Conservation (phyloP, 2,113 vertebrate genomes). For the Balaenoptera acutorostrata region DNA sequence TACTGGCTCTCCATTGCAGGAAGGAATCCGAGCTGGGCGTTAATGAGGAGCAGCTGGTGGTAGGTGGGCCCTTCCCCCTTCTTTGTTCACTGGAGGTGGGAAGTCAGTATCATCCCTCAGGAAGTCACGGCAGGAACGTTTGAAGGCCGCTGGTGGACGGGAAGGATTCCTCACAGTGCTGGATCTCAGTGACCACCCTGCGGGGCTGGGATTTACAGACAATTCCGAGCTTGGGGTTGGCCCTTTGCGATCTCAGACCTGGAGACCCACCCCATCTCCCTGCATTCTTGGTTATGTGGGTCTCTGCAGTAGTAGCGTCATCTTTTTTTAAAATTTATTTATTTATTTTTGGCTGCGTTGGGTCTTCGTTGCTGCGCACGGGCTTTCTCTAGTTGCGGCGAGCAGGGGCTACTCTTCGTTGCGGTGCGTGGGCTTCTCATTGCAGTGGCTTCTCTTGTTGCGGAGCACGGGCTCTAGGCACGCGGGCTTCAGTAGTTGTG, state of each 20-base stretch:
- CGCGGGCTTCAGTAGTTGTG: no score
- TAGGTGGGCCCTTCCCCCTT: background rate
- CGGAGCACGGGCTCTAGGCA: no score
- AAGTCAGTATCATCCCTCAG: background rate
- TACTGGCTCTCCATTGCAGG: no score
- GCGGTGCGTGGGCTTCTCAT: no score
- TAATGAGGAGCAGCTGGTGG: background rate
- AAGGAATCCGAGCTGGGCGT: rapidly evolving
- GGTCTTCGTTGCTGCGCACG: no score
- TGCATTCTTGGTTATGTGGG: rapidly evolving
- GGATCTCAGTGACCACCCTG: no score
- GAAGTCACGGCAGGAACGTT: background rate
- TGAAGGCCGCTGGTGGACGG: background rate
- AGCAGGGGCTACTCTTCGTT: no score
- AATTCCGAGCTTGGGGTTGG: background rate
- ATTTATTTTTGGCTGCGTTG: no score
- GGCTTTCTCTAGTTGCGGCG: no score
- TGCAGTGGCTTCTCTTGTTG: no score
- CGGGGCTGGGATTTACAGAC: background rate
- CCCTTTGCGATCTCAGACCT: background rate
- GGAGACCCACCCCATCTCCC: background rate
- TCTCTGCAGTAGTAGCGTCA: background rate
- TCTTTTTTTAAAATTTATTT: no score
- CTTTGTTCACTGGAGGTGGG: background rate
- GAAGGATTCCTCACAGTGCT: background rate